Conservation (phyloP, 1,140 invertebrate genomes). For the Halesus radiatus region DNA sequence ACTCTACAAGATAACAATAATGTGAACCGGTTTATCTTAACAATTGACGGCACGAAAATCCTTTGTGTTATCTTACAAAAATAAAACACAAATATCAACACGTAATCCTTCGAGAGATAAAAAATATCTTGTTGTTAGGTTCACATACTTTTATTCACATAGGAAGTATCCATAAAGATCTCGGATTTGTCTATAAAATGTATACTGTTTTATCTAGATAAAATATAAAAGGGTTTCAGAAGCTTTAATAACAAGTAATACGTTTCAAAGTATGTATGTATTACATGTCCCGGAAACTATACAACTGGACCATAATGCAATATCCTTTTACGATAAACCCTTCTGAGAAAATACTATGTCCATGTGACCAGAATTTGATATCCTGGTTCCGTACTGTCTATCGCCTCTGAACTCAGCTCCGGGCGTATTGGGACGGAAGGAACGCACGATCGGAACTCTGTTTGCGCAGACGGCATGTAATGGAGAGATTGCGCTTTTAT, state of each 20-base stretch:
- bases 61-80: neutral
- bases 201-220: no score
- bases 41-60: neutral
- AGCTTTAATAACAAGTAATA: no score
- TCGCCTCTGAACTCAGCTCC: neutral
- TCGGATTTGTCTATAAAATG: no score
- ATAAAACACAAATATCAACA: neutral
- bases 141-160: no score
- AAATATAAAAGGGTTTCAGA: no score
- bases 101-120: neutral
- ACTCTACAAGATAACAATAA: neutral
- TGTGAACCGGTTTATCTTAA: neutral
- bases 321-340: neutral
- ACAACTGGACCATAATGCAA: no score
- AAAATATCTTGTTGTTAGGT: no score
- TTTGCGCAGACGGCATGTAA: conserved; percentile 26
- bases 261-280: no score
- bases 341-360: neutral
- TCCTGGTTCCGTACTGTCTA: neutral
- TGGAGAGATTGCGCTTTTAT: conserved; percentile 28
- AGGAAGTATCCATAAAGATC: no score
- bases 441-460: conserved; percentile 1
- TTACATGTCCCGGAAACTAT: no score
- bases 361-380: neutral
- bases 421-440: neutral